Evolutionary conservation across 2,797 vertebrate species (phyloP).

Genomic region (Meriones psammophilus): DNA sequence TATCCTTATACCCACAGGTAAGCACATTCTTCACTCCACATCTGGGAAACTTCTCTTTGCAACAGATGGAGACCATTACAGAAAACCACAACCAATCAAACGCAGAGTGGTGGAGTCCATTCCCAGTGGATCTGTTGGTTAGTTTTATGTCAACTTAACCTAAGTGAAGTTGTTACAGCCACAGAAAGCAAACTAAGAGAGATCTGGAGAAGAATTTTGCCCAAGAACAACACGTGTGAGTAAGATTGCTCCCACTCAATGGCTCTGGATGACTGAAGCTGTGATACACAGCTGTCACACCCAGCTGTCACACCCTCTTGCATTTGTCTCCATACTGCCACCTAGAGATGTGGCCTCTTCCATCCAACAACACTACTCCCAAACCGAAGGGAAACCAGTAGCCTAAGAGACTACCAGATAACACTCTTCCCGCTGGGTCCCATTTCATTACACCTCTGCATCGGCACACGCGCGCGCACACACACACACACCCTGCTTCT

Average conservation of each 20-base stretch:
- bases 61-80: neutral
- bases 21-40: neutral
- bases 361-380: neutral
- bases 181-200: neutral
- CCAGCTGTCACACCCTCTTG: neutral
- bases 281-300: neutral
- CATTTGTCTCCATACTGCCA: neutral
- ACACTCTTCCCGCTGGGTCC: neutral
- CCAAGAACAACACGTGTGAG: neutral
- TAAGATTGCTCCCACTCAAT: neutral
- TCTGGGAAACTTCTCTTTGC: neutral
- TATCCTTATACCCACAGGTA: neutral
- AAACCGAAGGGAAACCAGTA: neutral
- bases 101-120: neutral
- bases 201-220: neutral
- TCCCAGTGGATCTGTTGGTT: neutral
- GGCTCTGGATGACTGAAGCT: neutral
- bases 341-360: neutral
- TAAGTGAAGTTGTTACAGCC: neutral
- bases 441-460: neutral
- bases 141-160: neutral
- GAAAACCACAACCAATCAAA: neutral
- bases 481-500: neutral
- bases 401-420: neutral
- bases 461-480: neutral